phyloP scores from a whole-genome alignment of 53 echinoderm and acorn worm species.

The Holothuria scabra region DNA sequence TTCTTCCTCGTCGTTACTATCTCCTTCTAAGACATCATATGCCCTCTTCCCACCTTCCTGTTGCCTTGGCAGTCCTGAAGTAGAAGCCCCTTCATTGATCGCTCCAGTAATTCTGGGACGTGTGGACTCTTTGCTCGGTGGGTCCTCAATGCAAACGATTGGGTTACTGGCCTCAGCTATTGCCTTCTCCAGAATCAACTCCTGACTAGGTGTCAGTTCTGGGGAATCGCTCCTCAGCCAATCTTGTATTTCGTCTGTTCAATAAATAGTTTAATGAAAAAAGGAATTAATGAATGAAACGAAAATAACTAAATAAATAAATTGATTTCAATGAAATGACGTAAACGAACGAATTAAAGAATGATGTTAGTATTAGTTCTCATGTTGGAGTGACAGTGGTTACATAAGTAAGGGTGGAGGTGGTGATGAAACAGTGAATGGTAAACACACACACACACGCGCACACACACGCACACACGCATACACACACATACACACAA shows the following conservation, averaged over 20 bases:
- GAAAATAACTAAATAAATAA: background rate
- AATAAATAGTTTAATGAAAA: too few species aligned
- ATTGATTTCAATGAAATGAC: too few species aligned
- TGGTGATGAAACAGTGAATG: too few species aligned
- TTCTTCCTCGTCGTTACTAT: background rate
- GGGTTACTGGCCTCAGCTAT: slow-evolving; percentile 12
- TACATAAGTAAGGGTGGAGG: too few species aligned
- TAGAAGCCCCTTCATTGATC: slow-evolving; percentile 11
- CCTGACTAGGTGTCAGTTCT: slow-evolving; percentile 21
- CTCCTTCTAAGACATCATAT: too few species aligned
- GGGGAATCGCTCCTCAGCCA: background rate
- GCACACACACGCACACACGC: too few species aligned
- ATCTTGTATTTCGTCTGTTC: background rate
- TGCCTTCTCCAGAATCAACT: background rate
- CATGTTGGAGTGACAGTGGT: too few species aligned
- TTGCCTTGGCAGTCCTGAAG: background rate
- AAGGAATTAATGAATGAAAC: too few species aligned
- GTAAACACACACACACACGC: background rate
- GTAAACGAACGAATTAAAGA: too few species aligned
- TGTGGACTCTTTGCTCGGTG: background rate
- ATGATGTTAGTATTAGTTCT: too few species aligned
- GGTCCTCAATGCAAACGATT: too few species aligned
- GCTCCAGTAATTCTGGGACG: background rate
- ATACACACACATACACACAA: background rate
- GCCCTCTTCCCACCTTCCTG: too few species aligned